A percentile compares a stretch with the other conserved stretches of the same genome.
Conservation (phyloP, 2,113 vertebrate species). For the Oceanites oceanicus region DNA sequence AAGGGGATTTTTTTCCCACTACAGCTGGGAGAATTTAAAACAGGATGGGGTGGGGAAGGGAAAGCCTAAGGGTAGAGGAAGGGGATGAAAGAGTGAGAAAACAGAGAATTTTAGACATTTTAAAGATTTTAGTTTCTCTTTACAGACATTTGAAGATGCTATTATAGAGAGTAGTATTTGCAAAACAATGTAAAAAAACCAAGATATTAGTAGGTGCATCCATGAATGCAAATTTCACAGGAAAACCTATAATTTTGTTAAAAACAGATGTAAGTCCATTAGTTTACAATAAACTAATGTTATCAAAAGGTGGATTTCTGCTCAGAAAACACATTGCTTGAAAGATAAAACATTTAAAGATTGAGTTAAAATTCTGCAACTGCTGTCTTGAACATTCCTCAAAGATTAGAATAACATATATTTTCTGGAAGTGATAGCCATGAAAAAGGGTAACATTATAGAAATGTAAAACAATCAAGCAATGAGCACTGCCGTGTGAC, state of each 20-base stretch:
- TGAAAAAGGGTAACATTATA: background rate
- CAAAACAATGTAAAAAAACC: background rate
- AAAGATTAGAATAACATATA: background rate
- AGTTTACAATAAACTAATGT: background rate
- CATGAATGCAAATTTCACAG: background rate
- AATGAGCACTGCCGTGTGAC: background rate
- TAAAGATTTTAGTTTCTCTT: background rate
- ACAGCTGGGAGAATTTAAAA: background rate
- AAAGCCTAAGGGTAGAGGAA: background rate
- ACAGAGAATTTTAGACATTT: background rate
- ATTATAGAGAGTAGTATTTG: background rate
- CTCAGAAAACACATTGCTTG: background rate
- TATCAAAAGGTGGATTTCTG: background rate
- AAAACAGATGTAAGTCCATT: background rate
- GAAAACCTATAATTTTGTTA: background rate
- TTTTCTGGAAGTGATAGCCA: background rate
- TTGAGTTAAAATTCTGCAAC: background rate
- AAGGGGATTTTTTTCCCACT: background rate
- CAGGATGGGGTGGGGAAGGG: background rate
- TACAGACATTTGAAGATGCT: background rate
- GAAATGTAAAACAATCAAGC: background rate
- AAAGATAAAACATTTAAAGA: background rate
- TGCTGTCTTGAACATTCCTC: background rate
- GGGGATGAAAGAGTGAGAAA: background rate
- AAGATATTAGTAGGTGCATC: background rate